These are phyloP conservation scores for Megatriorchis doriae DNA, from an alignment of 2,113 vertebrate genomes.

Conservation along the genomic window DNA sequence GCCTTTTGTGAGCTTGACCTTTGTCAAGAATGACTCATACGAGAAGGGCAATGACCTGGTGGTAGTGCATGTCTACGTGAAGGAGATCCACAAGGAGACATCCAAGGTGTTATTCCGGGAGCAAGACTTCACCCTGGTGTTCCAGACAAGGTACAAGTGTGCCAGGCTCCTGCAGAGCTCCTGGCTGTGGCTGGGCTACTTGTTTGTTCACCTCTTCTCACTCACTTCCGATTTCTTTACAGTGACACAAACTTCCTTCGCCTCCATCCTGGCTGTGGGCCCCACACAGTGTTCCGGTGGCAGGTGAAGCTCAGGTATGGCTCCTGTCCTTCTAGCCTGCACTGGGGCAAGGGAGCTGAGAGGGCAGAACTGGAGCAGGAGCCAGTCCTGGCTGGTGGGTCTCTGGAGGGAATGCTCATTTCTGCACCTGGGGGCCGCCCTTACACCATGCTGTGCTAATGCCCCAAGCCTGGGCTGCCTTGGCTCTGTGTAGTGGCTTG, in stretches of 20 bases:
- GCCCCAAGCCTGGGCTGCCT: not conserved
- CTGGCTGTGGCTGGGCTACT: not conserved
- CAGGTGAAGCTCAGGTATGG: constrained; percentile 95
- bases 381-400: fast-evolving
- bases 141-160: constrained; percentile 86
- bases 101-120: constrained; percentile 93
- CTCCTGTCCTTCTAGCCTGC: not conserved
- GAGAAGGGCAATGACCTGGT: constrained; percentile 95
- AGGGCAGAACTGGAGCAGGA: not conserved
- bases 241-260: constrained; percentile 89
- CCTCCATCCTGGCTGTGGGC: constrained; percentile 86
- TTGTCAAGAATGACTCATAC: constrained; percentile 92
- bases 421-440: not conserved
- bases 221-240: not conserved
- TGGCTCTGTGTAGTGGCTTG: not conserved
- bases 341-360: not conserved
- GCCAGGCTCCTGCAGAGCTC: not conserved
- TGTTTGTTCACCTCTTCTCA: not conserved
- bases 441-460: not conserved
- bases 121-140: constrained; percentile 94
- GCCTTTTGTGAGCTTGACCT: constrained; percentile 86
- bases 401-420: not conserved
- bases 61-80: constrained; percentile 95
- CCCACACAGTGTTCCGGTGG: constrained; percentile 94
- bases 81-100: constrained; percentile 85